Percentiles rank a stretch among this genome's conserved stretches.
These are phyloP conservation scores for Triplophysa bombifrons DNA, from an alignment of 2,797 vertebrate genomes.

Conservation along the genomic window DNA sequence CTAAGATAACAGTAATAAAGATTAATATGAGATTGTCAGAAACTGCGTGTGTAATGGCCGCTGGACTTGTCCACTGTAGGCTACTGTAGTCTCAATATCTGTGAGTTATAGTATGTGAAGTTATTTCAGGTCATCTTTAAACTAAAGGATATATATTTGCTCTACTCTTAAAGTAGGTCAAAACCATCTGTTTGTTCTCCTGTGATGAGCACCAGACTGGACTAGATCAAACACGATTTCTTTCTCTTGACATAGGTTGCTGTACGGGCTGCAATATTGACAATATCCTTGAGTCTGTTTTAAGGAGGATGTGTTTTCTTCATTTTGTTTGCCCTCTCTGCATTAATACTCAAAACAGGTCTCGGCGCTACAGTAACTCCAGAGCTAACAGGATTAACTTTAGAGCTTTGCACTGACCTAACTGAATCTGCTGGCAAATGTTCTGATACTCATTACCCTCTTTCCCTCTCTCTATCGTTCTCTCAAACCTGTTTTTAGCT, in stretches of 20 bases:
- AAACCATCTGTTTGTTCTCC: not conserved
- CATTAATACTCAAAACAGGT: not conserved
- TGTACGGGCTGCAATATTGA: not conserved
- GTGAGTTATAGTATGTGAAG: not conserved
- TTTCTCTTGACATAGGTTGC: not conserved
- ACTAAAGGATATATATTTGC: not conserved
- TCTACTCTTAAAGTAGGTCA: conserved; percentile 7
- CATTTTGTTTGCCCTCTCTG: not conserved
- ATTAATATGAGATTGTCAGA: too few species aligned
- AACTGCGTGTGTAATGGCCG: too few species aligned
- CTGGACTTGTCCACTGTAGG: too few species aligned
- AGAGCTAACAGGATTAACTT: conserved; percentile 35
- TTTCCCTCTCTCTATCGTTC: not conserved
- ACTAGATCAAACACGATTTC: not conserved
- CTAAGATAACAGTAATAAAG: too few species aligned
- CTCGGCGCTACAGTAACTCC: not conserved
- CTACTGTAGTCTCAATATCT: too few species aligned
- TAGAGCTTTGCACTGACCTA: conserved; percentile 20
- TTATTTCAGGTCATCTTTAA: not conserved
- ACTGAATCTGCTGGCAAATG: not conserved
- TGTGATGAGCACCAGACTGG: not conserved
- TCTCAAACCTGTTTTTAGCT: not conserved
- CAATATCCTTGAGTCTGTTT: not conserved
- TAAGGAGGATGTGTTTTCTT: not conserved
- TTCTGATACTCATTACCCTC: not conserved